Evolutionary conservation across 1,140 invertebrate species (phyloP), one percentile per base, ranked within the genome.

Genomic region (Bilobella aurantiaca): DNA sequence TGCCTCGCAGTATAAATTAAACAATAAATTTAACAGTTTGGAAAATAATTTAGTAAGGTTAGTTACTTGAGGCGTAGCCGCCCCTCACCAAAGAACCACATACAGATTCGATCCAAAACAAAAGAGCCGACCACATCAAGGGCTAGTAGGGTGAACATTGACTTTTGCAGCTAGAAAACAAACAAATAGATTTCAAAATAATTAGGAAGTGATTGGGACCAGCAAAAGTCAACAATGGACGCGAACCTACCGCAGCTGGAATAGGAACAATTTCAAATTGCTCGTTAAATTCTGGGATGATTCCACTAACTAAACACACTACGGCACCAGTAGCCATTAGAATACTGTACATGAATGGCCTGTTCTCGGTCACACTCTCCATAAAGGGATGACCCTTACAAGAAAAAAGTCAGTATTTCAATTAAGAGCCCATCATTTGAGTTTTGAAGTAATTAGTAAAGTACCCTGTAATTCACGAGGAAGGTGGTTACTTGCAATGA

Each of bases 381-480:
- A 99, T 99, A 74, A 94, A 99, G 1, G 97, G 97, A 77, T 92
- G 86, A 14, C 97, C 96, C 93, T 98, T 75, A 47, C 77, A 75
- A 69, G 67, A 73, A 69, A 23, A 72, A 67, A 47, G 23, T 30
- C 25, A 53, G 14, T 49, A 31, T 23, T 66, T 57, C 21, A 58
- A 53, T 1, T 56, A 34, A 2, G 28, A 46, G 46, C n/a, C 18
- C 27, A 64, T 21, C 1, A 18, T 37, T 32, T 2, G 5, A n/a
- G 27, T 25, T 29, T 42, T n/a, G n/a, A 14, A 53, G 23, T 5
- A 53, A 12, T 79, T 81, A n/a, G n/a, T n/a, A n/a, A n/a, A n/a
- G n/a, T n/a, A 97, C 95, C 82, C 93, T 87, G 78, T 99, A 99
- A 80, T 99, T 99, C 47, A 99, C 93, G 63, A 93, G 93, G 81